phyloP scores from a whole-genome alignment of 2,113 vertebrate genomes.

The Onychostruthus taczanowskii region DNA sequence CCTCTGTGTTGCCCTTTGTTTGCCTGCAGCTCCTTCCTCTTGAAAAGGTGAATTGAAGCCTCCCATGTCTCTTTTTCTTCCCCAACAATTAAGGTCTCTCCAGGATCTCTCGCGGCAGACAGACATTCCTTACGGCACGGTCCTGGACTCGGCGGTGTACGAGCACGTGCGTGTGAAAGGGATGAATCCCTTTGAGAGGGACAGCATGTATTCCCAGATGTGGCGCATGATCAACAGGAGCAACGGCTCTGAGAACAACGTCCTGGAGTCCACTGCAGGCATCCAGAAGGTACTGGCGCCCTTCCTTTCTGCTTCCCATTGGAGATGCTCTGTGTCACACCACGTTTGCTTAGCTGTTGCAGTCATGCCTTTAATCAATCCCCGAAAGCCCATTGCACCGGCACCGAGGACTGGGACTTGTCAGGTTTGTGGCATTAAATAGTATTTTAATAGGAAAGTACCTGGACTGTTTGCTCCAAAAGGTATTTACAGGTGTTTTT shows the following conservation, averaged over 20 bases:
- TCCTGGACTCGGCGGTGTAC: constrained; percentile 94
- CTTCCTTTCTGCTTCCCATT: not conserved
- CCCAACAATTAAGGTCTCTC: constrained; percentile 81
- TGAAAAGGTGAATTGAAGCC: not conserved
- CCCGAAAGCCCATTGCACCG: not conserved
- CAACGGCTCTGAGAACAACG: constrained; percentile 93
- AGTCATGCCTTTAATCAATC: not conserved
- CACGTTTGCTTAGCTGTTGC: not conserved
- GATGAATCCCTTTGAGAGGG: constrained; percentile 97
- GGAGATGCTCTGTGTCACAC: not conserved
- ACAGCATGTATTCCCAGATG: constrained; percentile 98
- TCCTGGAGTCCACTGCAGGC: constrained; percentile 91
- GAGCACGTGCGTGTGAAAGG: constrained; percentile 95
- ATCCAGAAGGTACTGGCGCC: constrained; percentile 86
- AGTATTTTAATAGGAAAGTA: not conserved
- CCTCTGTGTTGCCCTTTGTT: not conserved
- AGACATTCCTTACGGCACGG: constrained; percentile 94
- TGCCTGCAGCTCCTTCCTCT: not conserved
- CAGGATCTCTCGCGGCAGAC: constrained; percentile 97
- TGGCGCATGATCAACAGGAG: constrained; percentile 97
- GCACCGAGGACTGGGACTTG: not conserved
- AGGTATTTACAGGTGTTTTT: not conserved
- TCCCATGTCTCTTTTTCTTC: constrained; percentile 42
- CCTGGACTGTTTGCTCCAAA: not conserved
- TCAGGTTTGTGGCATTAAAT: not conserved